These are phyloP conservation scores for Polia nebulosa DNA, from an alignment of 2,888 invertebrate genomes.

Conservation along the genomic window DNA sequence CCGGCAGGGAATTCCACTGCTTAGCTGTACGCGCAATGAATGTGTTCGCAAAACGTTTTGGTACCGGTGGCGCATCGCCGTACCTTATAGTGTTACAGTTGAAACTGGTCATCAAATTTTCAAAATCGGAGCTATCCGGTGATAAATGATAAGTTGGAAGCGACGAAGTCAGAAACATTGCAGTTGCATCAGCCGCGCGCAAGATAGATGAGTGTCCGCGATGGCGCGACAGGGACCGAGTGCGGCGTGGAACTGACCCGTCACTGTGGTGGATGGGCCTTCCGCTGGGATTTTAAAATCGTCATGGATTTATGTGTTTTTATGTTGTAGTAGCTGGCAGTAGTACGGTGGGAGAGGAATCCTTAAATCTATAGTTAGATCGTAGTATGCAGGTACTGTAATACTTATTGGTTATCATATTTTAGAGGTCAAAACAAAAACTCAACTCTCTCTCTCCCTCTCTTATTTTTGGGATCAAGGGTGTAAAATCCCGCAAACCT, in stretches of 20 bases:
- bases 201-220: conserved; percentile 47
- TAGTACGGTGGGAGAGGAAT: not conserved
- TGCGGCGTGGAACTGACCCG: conserved; percentile 25
- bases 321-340: not conserved
- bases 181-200: conserved; percentile 31
- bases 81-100: too few relatives aligned
- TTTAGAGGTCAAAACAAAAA: too few relatives aligned
- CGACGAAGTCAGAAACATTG: conserved; percentile 50
- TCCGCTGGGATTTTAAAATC: not conserved
- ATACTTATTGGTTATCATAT: too few relatives aligned
- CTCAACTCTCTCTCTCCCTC: too few relatives aligned
- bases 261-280: conserved; percentile 9
- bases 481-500: too few relatives aligned
- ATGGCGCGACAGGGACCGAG: conserved; percentile 15
- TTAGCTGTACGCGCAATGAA: too few relatives aligned
- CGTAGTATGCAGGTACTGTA: not conserved
- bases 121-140: conserved; percentile 37
- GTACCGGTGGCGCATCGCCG: too few relatives aligned
- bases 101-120: conserved; percentile 5
- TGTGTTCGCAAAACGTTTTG: too few relatives aligned
- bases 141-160: conserved; percentile 36
- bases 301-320: not conserved
- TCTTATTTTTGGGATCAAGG: too few relatives aligned
- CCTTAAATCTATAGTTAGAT: not conserved
- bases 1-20: too few relatives aligned